Evolutionary conservation across 2,797 vertebrate species (phyloP).

Genomic region (Pipistrellus nathusii): DNA sequence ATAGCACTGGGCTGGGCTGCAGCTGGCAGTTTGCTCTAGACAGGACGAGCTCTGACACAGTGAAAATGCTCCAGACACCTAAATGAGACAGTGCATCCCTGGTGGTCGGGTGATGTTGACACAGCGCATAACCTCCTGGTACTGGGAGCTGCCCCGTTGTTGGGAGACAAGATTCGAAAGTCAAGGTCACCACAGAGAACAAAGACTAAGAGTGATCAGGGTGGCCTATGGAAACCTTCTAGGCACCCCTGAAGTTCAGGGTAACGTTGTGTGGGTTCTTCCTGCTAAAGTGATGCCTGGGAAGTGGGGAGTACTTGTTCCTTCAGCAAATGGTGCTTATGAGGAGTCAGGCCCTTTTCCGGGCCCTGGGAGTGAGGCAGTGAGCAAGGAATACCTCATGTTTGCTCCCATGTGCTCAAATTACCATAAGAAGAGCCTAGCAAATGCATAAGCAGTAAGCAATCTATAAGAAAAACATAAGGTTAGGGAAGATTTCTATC

Average conservation of each 20-base stretch:
- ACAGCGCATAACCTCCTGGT: slow-evolving; percentile 40
- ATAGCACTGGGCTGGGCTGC: not conserved
- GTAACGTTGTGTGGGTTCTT: not conserved
- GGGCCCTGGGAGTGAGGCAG: not conserved
- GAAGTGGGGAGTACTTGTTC: not conserved
- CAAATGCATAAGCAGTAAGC: not conserved
- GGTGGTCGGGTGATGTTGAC: slow-evolving; percentile 19
- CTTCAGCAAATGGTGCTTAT: not conserved
- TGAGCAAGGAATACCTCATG: not conserved
- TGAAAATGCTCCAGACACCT: not conserved
- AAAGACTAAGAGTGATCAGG: not conserved
- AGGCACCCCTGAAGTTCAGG: not conserved
- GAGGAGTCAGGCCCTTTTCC: not conserved
- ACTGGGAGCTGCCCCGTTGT: not conserved
- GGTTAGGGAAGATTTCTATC: not conserved
- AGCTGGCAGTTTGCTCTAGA: not conserved
- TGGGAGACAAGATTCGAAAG: not conserved
- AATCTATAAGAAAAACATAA: not conserved
- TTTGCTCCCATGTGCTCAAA: not conserved
- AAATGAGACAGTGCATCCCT: not conserved
- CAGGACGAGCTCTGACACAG: not conserved
- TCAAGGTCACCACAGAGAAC: not conserved
- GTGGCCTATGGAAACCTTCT: not conserved
- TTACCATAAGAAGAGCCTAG: not conserved
- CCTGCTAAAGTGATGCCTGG: not conserved